Conservation (phyloP, 2,888 invertebrate genomes). For the Steinernema scapterisci region DNA sequence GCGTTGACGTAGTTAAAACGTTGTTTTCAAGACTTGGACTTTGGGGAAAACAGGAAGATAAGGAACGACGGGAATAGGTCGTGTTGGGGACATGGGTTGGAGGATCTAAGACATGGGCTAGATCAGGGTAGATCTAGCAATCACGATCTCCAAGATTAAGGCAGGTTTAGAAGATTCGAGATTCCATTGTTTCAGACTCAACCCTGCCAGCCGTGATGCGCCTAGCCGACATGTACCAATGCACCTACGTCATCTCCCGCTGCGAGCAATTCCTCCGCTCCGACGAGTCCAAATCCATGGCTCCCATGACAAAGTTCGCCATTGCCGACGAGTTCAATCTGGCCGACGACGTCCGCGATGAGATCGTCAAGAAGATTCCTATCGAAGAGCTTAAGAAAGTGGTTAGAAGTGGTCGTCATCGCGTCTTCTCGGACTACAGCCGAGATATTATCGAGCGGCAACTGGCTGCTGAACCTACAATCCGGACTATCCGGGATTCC, state of each 20-base stretch:
- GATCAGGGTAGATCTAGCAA: too few species aligned
- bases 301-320: constrained; percentile 17
- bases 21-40: too few species aligned
- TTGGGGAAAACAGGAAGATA: too few species aligned
- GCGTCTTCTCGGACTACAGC: constrained; percentile 22
- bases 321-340: constrained; percentile 28
- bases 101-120: too few species aligned
- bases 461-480: not conserved
- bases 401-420: constrained; percentile 9
- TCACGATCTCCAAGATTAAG: too few species aligned
- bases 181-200: not conserved
- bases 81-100: too few species aligned
- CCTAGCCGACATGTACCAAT: constrained; percentile 26
- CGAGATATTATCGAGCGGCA: constrained; percentile 14
- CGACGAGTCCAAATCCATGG: constrained; percentile 16
- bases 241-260: constrained; percentile 19
- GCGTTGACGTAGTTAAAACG: too few species aligned
- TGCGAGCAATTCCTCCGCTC: constrained; percentile 21
- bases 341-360: constrained; percentile 17
- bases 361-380: constrained; percentile 27
- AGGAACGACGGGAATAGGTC: too few species aligned
- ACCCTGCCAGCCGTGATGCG: constrained; percentile 9
- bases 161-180: too few species aligned
- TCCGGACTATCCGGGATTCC: not conserved
- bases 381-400: constrained; percentile 15